Evolutionary conservation across 2,113 vertebrate genomes (phyloP), one percentile per base, ranked within the genome.

Genomic region (Centrocercus urophasianus): DNA sequence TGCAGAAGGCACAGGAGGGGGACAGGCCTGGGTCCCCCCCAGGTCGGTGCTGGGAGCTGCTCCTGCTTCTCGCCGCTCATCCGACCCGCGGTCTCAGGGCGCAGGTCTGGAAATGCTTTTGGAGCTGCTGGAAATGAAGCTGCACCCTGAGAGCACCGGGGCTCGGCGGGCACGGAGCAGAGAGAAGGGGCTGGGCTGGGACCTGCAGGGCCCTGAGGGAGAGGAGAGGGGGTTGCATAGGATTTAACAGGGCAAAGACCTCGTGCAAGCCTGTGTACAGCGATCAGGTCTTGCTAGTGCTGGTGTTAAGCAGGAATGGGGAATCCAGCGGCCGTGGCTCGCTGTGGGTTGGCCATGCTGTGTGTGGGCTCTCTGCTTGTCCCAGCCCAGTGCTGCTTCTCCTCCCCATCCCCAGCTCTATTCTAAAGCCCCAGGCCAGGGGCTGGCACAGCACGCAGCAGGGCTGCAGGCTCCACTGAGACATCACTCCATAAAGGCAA

Each of bases 1-100:
- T 88, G 74, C 87, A 87, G 91, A 95, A 96, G 95, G 94, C 93
- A 95, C 91, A 87, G 94, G 74, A 83, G 78, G 75, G 50, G 87
- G 42, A 48, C 74, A 74, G 92, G 65, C 27, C 43, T 40, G 69
- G 43, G 22, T 15, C 10, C 64, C 15, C 56, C 85, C 84, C 72
- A 32, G 1, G 34, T 80, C 59, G 71, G 50, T 4, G 56, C 71
- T 76, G 52, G 52, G 52, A 28, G 52, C 52, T 54, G 52, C 52
- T 54, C 52, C 52, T 54, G 27, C 52, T 54, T n/a, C 48, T 72
- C 63, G 60, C 6, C 72, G 15, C 50, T 66, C 8, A 1, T 4
- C 72, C 17, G 30, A 13, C 8, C 21, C 3, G 19, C 7, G 27
- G 45, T 65, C 74, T 20, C 36, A 48, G 47, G 28, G 25, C 24